Conservation (phyloP, 2,797 vertebrate genomes). For the Peromyscus aztecus region DNA sequence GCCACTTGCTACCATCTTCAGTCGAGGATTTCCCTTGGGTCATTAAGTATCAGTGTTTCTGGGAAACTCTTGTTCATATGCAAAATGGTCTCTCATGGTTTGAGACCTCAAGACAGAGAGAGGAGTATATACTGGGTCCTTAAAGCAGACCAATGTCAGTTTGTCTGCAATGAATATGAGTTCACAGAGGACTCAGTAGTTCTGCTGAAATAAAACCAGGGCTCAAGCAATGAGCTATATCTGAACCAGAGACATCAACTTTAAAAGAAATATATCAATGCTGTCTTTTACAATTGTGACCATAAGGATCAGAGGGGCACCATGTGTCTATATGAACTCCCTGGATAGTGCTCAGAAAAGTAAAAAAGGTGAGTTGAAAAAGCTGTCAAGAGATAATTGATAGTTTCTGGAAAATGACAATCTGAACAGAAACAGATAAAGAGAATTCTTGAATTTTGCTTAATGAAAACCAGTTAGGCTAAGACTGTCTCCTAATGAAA, state of each 20-base stretch:
- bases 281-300: background rate
- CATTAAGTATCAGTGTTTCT: slow-evolving; percentile 10
- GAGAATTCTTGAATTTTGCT: background rate
- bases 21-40: slow-evolving; percentile 26
- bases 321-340: background rate
- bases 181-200: background rate
- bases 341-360: background rate
- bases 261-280: slow-evolving; percentile 8
- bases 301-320: background rate
- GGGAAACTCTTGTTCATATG: background rate
- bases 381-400: background rate
- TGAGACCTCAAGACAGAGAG: background rate
- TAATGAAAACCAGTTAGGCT: background rate
- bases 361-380: background rate
- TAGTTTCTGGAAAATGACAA: background rate
- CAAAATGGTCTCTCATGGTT: background rate
- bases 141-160: background rate
- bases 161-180: background rate
- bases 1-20: background rate
- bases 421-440: background rate
- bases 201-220: background rate
- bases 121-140: background rate
- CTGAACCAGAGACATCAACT: background rate
- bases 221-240: background rate
- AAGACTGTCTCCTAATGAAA: background rate